phyloP scores from a whole-genome alignment of 2,797 vertebrate species.

The Ctenopoma kingsleyae region DNA sequence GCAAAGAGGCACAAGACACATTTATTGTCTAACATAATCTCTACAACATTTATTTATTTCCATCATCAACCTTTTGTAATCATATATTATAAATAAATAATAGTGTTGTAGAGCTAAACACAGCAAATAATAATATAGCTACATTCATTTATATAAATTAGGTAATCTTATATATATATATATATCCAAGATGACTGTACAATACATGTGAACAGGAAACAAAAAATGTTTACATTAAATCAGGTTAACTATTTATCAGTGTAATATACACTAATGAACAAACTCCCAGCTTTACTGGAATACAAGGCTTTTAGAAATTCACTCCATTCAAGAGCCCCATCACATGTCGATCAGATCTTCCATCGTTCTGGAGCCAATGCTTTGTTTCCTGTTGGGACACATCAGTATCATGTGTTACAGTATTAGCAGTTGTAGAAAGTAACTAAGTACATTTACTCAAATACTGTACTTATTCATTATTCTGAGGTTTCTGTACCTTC shows the following conservation, averaged over 20 bases:
- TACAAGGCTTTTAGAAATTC: conserved; percentile 50
- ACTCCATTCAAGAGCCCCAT: conserved; percentile 46
- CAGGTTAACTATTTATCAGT: conserved; percentile 77
- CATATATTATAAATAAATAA: conserved; percentile 78
- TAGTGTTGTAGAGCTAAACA: conserved; percentile 74
- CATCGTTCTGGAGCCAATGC: conserved; percentile 72
- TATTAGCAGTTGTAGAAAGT: background rate
- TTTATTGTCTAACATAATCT: conserved; percentile 43
- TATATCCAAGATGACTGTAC: conserved; percentile 77
- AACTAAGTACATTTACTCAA: background rate
- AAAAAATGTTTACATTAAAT: conserved; percentile 83
- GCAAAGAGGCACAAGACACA: conserved; percentile 29
- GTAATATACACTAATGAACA: conserved; percentile 88
- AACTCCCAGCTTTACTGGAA: conserved; percentile 83
- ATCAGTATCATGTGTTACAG: conserved; percentile 10
- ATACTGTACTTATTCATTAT: background rate
- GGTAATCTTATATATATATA: conserved; percentile 67
- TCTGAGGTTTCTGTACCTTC: background rate
- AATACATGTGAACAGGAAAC: conserved; percentile 82
- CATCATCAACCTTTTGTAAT: conserved; percentile 66
- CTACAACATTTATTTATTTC: conserved; percentile 79
- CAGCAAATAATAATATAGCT: conserved; percentile 70
- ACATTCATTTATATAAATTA: conserved; percentile 87
- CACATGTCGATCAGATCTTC: conserved; percentile 78
- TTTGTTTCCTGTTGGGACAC: conserved; percentile 79